Base-by-base conservation (phyloP, 2,113 vertebrate species). In the Cisticola juncidis region DNA sequence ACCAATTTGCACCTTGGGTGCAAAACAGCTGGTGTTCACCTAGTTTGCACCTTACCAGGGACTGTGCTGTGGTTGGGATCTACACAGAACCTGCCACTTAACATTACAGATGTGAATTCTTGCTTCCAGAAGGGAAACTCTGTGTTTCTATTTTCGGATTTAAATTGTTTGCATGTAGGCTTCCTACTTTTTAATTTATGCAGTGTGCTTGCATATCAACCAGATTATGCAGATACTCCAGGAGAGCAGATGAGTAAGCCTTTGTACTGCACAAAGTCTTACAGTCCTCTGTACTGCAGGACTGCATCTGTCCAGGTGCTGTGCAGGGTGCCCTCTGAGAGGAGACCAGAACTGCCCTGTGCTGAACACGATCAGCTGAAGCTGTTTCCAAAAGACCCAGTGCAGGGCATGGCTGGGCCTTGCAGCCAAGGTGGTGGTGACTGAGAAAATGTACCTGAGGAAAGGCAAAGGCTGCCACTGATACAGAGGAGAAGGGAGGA, bases 371-470 rank as follows among this genome's bases (percentile, higher is more conserved):
- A 18, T 5, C 8, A 11, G 14, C 31, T 47, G 9, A 35, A 68
- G 14, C 6, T 6, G 2, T 5, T 26, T 69, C 80, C 50, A 45
- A 11, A 15, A 3, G 8, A 23, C 11, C 6, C 42, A 16, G 6
- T 0, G 1, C 7, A 44, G 18, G 26, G 21, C 47, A 53, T 1
- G 4, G 25, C 26, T 70, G 35, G 26, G n/a, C 31, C 31, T n/a
- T 9, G 9, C 40, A 36, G 44, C 6, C 12, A 16, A 13, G 5
- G 14, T 25, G 16, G 22, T 54, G 23, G 5, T 8, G 9, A 36
- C 16, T 12, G 14, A 44, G 11, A 77, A 88, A 73, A 42, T 5
- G 5, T 8, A 26, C 8, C 21, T 22, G 20, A 50, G 15, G 42
- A 45, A 85, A 36, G 33, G n/a, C 28, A 40, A 64, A 64, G 6